Percentiles rank a stretch among this genome's conserved stretches.
These are phyloP conservation scores for Crotalus horridus DNA, from an alignment of 2,113 vertebrate genomes.

Conservation along the genomic window DNA sequence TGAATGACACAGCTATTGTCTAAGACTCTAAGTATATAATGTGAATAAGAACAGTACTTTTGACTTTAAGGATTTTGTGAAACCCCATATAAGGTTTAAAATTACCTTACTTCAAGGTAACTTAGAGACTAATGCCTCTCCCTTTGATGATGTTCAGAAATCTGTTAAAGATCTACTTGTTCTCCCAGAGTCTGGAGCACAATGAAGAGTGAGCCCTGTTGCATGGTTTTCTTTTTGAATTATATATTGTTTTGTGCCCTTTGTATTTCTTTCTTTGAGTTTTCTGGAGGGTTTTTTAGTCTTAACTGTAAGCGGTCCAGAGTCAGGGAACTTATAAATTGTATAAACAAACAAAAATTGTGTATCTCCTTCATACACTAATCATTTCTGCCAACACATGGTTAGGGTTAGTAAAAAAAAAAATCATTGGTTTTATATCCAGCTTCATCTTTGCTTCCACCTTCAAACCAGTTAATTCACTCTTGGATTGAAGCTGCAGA, in stretches of 20 bases:
- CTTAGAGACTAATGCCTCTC: neutral
- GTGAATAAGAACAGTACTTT: neutral
- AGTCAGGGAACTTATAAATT: neutral
- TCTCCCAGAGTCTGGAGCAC: neutral
- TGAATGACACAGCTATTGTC: neutral
- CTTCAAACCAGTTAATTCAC: neutral
- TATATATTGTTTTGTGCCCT: neutral
- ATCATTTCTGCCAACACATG: neutral
- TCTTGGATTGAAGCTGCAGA: neutral
- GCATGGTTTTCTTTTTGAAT: neutral
- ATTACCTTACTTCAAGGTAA: neutral
- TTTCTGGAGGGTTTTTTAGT: neutral
- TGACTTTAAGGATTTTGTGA: neutral
- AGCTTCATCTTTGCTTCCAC: no score
- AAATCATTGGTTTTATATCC: neutral
- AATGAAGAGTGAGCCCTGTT: neutral
- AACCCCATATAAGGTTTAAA: neutral
- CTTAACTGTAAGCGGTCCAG: neutral
- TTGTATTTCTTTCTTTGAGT: neutral
- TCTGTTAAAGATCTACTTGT: neutral
- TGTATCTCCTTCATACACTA: neutral
- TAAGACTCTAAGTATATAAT: neutral
- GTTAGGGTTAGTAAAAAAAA: neutral
- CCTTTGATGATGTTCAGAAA: neutral
- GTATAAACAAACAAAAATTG: neutral